Evolutionary conservation across 1,140 invertebrate genomes (phyloP), one percentile per base, ranked within the genome.

Genomic region (Drosophila pachea): DNA sequence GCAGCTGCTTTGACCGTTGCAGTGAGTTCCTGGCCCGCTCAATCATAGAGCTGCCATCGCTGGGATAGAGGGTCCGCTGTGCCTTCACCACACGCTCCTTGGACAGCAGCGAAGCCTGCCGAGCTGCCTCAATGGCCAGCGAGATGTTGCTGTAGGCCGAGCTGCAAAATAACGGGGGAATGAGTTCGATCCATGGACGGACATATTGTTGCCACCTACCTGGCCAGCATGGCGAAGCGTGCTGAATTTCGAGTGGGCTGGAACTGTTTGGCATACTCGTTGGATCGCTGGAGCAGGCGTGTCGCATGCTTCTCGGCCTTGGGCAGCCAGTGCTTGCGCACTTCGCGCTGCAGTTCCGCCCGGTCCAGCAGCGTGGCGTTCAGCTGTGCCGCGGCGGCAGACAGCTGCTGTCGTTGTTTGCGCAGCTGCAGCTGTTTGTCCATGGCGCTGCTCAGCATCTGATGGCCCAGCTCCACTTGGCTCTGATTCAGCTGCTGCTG

Each of bases 141-240:
- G 95, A 92, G 54, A 98, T 97, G 72, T 93, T 93, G 74, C 95
- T 91, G 88, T 97, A 97, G 0, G 94, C 96, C 55, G 93, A 92
- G 42, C 96, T 96, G 58, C 7, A 50, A 58, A 64, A 43, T n/a
- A 35, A 7, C 49, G 2, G 7, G 4, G 33, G 32, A 29, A 32
- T 31, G 7, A 45, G 4, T 3, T 7, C n/a, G 14, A 32, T 16
- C 45, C n/a, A 31, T 16, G 5, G 6, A 16, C 7, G 8, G n/a
- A 38, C 0, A 9, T 38, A 8, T 38, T 7, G 36, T 11, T 38
- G 1, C 0, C 5, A 12, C 84, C 88, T 86, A 92, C 91, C 90
- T 86, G 7, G 89, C 89, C 40, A 89, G 16, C 70, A 89, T 68
- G 59, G 89, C 89, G n/a, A 89, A 79, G 32, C 79, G 76, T 14